These are phyloP conservation scores for Miniopterus natalensis DNA, from an alignment of 2,113 vertebrate species.

Conservation along the genomic window DNA sequence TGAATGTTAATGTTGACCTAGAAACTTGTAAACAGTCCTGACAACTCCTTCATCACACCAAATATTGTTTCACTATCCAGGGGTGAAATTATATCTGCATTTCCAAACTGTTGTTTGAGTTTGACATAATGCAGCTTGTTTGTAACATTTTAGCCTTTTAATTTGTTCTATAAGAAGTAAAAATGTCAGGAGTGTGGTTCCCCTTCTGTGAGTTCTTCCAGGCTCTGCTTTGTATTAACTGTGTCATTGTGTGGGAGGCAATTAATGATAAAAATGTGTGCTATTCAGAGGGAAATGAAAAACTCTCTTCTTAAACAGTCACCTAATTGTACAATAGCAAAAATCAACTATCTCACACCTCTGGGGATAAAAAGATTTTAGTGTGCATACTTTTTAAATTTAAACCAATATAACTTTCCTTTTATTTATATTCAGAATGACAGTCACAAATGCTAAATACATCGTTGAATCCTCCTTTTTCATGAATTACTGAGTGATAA, in stretches of 20 bases:
- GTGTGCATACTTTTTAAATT: neutral
- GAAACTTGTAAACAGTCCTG: neutral
- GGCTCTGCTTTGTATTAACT: neutral
- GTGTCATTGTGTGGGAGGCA: neutral
- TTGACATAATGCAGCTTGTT: neutral
- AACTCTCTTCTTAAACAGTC: neutral
- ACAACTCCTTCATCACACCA: neutral
- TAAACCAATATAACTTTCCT: neutral
- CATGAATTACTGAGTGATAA: slow-evolving; percentile 36
- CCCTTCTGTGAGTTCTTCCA: neutral
- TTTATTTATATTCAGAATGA: neutral
- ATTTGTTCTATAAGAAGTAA: slow-evolving; percentile 33
- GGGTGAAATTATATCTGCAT: neutral
- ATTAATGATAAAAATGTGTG: neutral
- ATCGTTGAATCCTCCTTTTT: neutral
- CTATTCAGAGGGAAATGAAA: slow-evolving; percentile 14
- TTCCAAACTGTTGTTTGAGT: neutral
- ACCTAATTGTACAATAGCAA: neutral
- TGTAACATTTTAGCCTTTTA: neutral
- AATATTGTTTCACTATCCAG: neutral
- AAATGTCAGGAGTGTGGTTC: neutral
- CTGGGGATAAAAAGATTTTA: neutral
- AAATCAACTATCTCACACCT: neutral
- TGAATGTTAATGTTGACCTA: neutral
- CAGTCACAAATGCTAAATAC: neutral